These are phyloP conservation scores for Drusus annulatus DNA, from an alignment of 1,140 invertebrate species.

Conservation along the genomic window DNA sequence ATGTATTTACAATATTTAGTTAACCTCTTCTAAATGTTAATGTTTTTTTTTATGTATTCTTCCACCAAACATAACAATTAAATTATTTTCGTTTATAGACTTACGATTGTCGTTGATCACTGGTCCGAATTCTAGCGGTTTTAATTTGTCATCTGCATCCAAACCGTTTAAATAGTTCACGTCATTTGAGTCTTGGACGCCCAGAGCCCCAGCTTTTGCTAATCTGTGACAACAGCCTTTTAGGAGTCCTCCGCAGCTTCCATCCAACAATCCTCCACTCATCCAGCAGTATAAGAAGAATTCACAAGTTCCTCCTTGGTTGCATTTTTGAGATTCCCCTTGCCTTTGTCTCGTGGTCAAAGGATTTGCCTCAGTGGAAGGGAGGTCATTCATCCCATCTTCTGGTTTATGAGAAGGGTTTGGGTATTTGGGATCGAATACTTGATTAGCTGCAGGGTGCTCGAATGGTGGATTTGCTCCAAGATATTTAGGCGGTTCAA, in stretches of 20 bases:
- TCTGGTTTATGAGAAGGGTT: too few species aligned
- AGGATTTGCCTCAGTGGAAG: too few species aligned
- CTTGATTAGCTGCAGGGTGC: too few species aligned
- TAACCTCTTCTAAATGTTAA: too few species aligned
- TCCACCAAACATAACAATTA: constrained; percentile 24
- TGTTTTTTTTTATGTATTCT: neutral
- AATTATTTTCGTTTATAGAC: constrained; percentile 61
- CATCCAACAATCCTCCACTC: constrained; percentile 88
- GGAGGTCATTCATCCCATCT: too few species aligned
- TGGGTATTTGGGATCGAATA: too few species aligned
- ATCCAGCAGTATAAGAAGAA: constrained; percentile 95
- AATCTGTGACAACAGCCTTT: constrained; percentile 90
- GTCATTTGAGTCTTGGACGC: constrained; percentile 71
- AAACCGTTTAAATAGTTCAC: constrained; percentile 62
- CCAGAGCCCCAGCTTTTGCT: constrained; percentile 80
- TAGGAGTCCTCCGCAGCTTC: constrained; percentile 86
- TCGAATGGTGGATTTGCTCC: constrained; percentile 22
- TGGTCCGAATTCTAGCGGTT: constrained; percentile 73
- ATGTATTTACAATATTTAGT: too few species aligned
- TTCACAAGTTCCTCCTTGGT: constrained; percentile 87
- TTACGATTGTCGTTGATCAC: constrained; percentile 84
- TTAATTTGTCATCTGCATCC: constrained; percentile 59
- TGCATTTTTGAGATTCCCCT: constrained; percentile 70
- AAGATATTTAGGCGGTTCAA: constrained; percentile 18
- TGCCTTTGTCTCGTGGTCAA: neutral